These are phyloP conservation scores for Thunnus albacares DNA, from an alignment of 2,797 vertebrate genomes.

Conservation along the genomic window DNA sequence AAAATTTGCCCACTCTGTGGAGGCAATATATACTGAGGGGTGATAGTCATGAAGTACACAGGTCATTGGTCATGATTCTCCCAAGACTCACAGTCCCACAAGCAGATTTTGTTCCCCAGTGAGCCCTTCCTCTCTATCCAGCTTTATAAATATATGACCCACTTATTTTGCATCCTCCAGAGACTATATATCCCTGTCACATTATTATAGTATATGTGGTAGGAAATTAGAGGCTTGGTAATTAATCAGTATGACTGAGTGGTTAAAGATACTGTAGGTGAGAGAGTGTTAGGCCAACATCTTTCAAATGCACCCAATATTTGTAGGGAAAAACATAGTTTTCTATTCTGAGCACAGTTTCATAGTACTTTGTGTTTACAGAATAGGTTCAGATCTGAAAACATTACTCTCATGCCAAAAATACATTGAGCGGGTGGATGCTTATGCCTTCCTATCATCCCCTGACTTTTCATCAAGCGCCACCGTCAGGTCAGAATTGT, in stretches of 20 bases:
- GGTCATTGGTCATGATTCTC: conserved; percentile 65
- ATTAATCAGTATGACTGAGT: conserved; percentile 54
- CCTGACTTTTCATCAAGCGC: too few species aligned
- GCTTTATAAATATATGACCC: conserved; percentile 50
- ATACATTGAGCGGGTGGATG: too few species aligned
- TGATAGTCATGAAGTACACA: conserved; percentile 24
- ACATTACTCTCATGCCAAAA: not conserved
- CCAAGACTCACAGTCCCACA: conserved; percentile 45
- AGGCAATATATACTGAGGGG: not conserved
- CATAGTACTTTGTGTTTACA: not conserved
- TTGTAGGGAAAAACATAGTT: not conserved
- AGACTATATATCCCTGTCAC: conserved; percentile 25
- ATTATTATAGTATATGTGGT: conserved; percentile 50
- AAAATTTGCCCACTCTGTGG: conserved; percentile 1
- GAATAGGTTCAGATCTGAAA: not conserved
- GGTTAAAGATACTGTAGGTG: conserved; percentile 20
- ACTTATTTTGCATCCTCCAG: conserved; percentile 24
- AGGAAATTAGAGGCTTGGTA: conserved; percentile 47
- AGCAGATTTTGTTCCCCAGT: conserved; percentile 11
- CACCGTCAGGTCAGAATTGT: too few species aligned
- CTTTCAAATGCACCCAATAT: not conserved
- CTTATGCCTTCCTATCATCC: too few species aligned
- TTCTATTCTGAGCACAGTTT: not conserved
- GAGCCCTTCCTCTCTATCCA: conserved; percentile 26
- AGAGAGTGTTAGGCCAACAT: not conserved